phyloP scores from a whole-genome alignment of 2,888 invertebrate genomes.

The Mellilla xanthometata region DNA sequence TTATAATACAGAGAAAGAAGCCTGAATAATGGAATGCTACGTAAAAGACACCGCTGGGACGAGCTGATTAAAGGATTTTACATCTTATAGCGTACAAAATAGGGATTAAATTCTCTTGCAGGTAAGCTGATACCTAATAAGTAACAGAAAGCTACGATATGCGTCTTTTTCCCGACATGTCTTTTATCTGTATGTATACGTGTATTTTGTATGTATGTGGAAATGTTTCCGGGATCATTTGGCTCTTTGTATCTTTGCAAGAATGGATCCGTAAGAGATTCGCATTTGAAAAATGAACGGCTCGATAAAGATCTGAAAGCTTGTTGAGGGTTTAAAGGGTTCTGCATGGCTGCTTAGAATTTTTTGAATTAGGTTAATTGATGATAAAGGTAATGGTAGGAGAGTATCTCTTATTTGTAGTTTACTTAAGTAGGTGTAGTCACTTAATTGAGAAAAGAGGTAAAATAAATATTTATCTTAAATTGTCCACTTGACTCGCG shows the following conservation, averaged over 20 bases:
- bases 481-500: no score
- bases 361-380: no score
- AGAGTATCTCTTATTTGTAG: no score
- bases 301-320: no score
- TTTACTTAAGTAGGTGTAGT: no score
- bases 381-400: no score
- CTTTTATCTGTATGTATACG: constrained; percentile 27
- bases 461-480: no score
- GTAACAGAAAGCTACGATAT: constrained; percentile 16
- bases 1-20: constrained; percentile 21
- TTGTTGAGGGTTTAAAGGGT: no score
- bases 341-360: no score
- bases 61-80: not conserved
- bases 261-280: constrained; percentile 9
- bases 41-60: constrained; percentile 13
- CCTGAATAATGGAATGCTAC: constrained; percentile 18
- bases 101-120: constrained; percentile 9
- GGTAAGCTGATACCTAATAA: constrained; percentile 15
- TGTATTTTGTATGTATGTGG: constrained; percentile 9
- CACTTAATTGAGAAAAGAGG: no score
- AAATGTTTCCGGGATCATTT: constrained; percentile 23
- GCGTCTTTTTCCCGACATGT: constrained; percentile 23
- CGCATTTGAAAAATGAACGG: constrained; percentile 8
- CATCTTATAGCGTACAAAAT: not conserved
- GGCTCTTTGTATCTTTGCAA: constrained; percentile 16